Percentiles rank a stretch among this genome's conserved stretches.
phyloP scores from a whole-genome alignment of 2,113 vertebrate genomes.

The Tringa solitaria region DNA sequence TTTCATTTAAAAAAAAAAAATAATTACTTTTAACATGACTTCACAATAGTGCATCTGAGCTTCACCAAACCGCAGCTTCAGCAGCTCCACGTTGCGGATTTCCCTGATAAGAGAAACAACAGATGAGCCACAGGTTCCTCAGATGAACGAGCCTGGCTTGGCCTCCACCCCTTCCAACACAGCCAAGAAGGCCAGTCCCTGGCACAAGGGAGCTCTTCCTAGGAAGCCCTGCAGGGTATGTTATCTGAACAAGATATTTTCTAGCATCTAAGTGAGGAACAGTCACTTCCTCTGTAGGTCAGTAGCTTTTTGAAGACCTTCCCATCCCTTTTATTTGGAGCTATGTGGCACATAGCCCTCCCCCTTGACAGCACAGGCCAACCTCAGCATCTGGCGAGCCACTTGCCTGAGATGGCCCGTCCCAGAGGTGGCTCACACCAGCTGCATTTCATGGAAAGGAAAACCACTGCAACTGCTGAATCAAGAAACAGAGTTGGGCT shows the following conservation, averaged over 20 bases:
- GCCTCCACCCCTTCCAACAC: background rate
- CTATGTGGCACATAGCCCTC: fast-evolving
- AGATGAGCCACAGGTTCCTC: background rate
- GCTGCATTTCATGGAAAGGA: background rate
- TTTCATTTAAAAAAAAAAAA: background rate
- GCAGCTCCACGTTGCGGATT: constrained; percentile 95
- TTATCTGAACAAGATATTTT: background rate
- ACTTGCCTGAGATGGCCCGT: background rate
- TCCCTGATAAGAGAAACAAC: constrained; percentile 77
- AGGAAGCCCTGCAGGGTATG: background rate
- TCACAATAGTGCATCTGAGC: constrained; percentile 98
- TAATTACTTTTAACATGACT: constrained; percentile 90
- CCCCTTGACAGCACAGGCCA: background rate
- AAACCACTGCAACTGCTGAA: background rate
- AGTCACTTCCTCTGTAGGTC: background rate
- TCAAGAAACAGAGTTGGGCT: background rate
- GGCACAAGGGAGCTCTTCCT: background rate
- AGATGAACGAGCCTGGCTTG: background rate
- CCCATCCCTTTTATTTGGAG: background rate
- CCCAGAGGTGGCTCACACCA: fast-evolving
- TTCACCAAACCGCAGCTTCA: constrained; percentile 96
- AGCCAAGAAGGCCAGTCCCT: fast-evolving
- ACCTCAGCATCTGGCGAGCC: background rate
- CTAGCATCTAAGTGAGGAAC: background rate
- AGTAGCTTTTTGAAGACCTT: background rate